Base-by-base conservation (phyloP, 2,888 invertebrate species). In the Chaitophorus viminalis region DNA sequence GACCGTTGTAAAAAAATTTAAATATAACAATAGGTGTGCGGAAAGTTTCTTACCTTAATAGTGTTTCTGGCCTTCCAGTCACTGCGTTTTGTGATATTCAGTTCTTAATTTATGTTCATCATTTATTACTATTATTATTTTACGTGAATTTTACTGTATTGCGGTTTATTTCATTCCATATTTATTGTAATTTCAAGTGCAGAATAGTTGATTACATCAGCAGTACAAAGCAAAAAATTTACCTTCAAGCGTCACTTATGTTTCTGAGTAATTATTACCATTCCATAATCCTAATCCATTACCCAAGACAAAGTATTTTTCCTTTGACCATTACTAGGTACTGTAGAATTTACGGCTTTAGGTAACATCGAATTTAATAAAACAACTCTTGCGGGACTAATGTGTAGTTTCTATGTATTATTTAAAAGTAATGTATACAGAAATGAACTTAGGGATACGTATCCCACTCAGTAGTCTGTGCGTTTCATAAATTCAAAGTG, bases 91-190 rank as follows among this genome's bases (percentile, higher is more conserved):
- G 79, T 36, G 36, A 65, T 79, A 79, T n/a, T 78, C 52, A 79
- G 79, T 65, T 17, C 54, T 54, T 54, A 60, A 54, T 78, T 78
- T 60, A 36, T 60, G 78, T 78, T 60, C 36, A 65, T 79, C 60
- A 36, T 65, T n/a, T 39, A 81, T 79, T 77, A n/a, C n/a, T n/a
- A 77, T 54, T 31, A 54, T 77, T 77, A 31, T 76, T 76, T 60
- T 29, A 29, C 21, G 25, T 31, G 25, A 25, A 25, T 78, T 25
- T 78, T 25, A 9, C 29, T 46, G 46, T 29, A 29, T 18, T 46
- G 18, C 29, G 29, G 46, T 76, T 76, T 46, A n/a, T 76, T n/a
- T 5, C 29, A 46, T 76, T 76, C 18, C 76, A 46, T 75, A 39
- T 60, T 18, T 46, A 46, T 46, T 76, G 76, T 46, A 46, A 76